Conservation (phyloP, 2,888 invertebrate species). For the Lobophora halterata region DNA sequence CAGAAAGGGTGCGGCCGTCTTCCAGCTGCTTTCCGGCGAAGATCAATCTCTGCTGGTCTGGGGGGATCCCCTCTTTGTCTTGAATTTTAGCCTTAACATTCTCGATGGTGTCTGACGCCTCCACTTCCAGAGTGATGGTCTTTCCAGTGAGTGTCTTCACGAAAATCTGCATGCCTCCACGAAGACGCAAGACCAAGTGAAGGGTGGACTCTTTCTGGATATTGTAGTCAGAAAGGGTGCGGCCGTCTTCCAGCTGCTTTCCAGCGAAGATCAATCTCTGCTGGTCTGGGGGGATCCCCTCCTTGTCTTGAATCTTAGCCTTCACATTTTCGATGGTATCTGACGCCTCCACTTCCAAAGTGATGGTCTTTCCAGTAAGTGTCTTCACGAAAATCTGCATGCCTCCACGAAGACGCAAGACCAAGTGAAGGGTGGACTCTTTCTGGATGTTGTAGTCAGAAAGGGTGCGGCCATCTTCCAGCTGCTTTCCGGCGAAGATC, state of each 20-base stretch:
- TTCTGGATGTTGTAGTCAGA: conserved; percentile 69
- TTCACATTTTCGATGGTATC: conserved; percentile 62
- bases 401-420: conserved; percentile 59
- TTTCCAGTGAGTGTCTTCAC: conserved; percentile 50
- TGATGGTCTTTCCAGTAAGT: conserved; percentile 58
- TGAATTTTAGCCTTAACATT: conserved; percentile 53
- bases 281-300: conserved; percentile 61
- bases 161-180: conserved; percentile 58
- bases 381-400: conserved; percentile 64
- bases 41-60: conserved; percentile 50
- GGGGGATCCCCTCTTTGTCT: conserved; percentile 52
- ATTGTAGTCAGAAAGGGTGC: conserved; percentile 58
- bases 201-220: conserved; percentile 61
- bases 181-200: conserved; percentile 52
- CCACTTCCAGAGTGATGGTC: conserved; percentile 48
- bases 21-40: conserved; percentile 52
- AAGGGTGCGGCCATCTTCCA: conserved; percentile 63
- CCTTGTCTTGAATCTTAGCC: conserved; percentile 62
- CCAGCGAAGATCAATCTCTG: conserved; percentile 60
- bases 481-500: conserved; percentile 60
- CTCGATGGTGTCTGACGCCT: conserved; percentile 50
- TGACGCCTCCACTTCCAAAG: conserved; percentile 53
- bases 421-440: conserved; percentile 61
- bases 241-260: conserved; percentile 58
- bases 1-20: conserved; percentile 48